Conservation (phyloP, 2,113 vertebrate genomes). For the Emydura subglobosa region DNA sequence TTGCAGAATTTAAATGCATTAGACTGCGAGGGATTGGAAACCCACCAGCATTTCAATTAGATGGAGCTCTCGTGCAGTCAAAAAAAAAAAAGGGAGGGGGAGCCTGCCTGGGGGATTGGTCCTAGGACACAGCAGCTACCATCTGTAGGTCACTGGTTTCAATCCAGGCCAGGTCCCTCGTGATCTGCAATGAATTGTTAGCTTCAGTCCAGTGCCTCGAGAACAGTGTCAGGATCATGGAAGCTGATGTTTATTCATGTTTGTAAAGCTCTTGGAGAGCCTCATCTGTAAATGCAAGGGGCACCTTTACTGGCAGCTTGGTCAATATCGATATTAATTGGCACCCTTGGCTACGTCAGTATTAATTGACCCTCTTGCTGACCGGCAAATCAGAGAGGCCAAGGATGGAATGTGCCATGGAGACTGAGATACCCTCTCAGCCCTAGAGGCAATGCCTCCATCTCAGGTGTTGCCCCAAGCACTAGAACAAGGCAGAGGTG, state of each 20-base stretch:
- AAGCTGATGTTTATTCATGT: background rate
- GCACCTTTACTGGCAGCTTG: background rate
- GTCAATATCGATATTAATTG: background rate
- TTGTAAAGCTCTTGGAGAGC: background rate
- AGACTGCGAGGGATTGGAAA: background rate
- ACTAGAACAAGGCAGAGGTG: background rate
- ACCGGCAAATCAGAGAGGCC: background rate
- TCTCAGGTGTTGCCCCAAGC: background rate
- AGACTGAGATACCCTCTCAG: background rate
- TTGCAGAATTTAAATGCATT: slow-evolving; percentile 45
- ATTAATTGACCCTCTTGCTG: background rate
- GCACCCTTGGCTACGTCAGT: background rate
- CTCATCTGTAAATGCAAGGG: background rate
- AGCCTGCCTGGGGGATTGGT: fast-evolving
- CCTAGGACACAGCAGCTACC: background rate
- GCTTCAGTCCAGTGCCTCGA: background rate
- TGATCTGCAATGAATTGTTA: background rate
- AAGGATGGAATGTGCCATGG: background rate
- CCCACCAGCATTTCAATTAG: background rate
- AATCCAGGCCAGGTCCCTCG: background rate
- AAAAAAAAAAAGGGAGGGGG: background rate
- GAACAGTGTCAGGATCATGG: fast-evolving
- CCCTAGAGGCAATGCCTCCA: background rate
- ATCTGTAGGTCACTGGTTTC: background rate
- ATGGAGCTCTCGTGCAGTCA: background rate